phyloP scores from a whole-genome alignment of 2,797 vertebrate genomes.

The Phaenicophaeus curvirostris region DNA sequence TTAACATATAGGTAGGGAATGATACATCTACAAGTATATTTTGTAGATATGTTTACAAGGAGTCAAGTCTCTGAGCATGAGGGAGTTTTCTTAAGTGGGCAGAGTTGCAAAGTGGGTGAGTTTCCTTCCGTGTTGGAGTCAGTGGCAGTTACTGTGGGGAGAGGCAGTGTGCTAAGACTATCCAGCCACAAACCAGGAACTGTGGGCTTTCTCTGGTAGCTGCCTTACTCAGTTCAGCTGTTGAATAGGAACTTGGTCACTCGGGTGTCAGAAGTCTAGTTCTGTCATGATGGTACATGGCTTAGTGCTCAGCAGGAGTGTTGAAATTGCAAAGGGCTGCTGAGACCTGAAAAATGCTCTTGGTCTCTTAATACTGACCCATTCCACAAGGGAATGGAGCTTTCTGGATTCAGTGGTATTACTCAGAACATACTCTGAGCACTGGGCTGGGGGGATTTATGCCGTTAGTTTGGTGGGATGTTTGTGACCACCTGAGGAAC shows the following conservation, averaged over 20 bases:
- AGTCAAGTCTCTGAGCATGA: not conserved
- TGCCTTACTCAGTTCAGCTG: not conserved
- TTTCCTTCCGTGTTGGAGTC: not conserved
- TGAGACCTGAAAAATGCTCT: not conserved
- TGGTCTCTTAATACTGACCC: not conserved
- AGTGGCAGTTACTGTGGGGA: not conserved
- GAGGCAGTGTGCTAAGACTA: not conserved
- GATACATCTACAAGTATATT: not conserved
- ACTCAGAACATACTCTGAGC: not conserved
- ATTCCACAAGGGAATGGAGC: not conserved
- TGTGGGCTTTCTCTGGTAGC: not conserved
- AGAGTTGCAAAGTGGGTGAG: not conserved
- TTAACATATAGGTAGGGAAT: not conserved
- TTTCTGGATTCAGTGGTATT: not conserved
- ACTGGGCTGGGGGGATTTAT: rapidly evolving
- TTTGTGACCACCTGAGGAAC: not conserved
- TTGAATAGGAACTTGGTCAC: not conserved
- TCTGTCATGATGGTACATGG: not conserved
- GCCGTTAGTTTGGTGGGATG: not conserved
- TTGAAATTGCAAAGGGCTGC: not conserved
- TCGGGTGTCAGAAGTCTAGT: not conserved
- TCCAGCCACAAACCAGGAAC: not conserved
- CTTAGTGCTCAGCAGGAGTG: not conserved
- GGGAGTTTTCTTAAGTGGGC: not conserved
- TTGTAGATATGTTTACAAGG: not conserved